Evolutionary conservation across 2,888 invertebrate genomes (phyloP), one percentile per base, ranked within the genome.

Genomic region (Aquatica leii): DNA sequence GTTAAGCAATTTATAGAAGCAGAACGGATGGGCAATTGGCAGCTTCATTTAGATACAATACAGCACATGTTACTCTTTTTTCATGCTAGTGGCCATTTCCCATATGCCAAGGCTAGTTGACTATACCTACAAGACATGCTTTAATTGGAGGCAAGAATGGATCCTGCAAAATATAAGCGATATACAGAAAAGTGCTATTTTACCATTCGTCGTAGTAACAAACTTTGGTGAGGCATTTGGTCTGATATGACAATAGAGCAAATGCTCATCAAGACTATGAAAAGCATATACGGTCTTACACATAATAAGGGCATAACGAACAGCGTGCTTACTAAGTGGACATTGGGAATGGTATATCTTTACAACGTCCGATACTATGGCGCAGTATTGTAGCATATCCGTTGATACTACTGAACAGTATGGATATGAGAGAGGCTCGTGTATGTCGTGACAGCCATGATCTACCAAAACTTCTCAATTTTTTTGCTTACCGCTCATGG

Each of bases 41-140:
- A 49, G 1, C 49, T 53, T 0, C 63, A 59, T 37, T 6, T 50
- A 37, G 17, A 54, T 1, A 54, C 62, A 5, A 17, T 66, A 17
- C 56, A 54, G 15, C 50, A 49, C 43, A 66, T 63, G 59, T 48
- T 66, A 17, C 63, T 59, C 12, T 55, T 21, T 48, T 62, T 66
- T 37, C 59, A 66, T 51, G 59, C 66, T 5, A 62, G 54, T 56
- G 79, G 79, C 12, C 76, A 81, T 70, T 76, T 77, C 48, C 51
- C 66, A 1, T 77, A 80, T 68, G 75, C 77, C 12, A 77, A 76
- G 66, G 71, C 69, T 18, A 61, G 61, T 5, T 75, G 76, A 18
- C 48, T 79, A 9, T 78, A 78, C 70, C 57, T 80, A 5, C 80
- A 81, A 72, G 77, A 80, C 66, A 80, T 79, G 77, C 34, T 24